Base-by-base conservation (phyloP, 2,113 vertebrate species). In the Psittacula cyanocephala region DNA sequence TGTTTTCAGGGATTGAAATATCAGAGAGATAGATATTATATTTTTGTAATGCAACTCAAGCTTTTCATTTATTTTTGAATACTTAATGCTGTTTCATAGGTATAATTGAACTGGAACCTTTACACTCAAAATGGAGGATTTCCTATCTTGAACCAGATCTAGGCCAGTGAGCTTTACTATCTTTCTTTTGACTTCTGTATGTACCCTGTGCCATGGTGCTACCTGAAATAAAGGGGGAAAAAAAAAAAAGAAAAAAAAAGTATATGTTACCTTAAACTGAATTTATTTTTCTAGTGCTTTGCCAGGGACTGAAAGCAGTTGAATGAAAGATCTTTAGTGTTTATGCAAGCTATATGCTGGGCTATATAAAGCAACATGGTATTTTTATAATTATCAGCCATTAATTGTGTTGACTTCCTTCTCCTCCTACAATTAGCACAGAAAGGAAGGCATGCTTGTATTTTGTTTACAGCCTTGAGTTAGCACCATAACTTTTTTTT, bases 341-440 rank as follows among this genome's bases (percentile, higher is more conserved):
- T 86, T 84, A 35, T 81, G 29, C 69, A 71, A 63, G 57, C 35
- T 83, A 47, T 88, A 77, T 92, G 55, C 46, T 77, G 16, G 35
- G 25, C 57, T 94, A 81, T 81, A 59, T 82, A 90, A 95, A 94
- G 69, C 64, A 78, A 95, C 47, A 44, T 2, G 16, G 18, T 74
- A 74, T 68, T 92, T 95, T 94, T 95, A 70, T 71, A 55, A 75
- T 92, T 89, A 90, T 82, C 79, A 71, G 50, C 49, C 52, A 49
- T 89, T 95, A 70, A 64, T 91, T 80, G 29, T 72, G 52, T 88
- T 94, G 31, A 88, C 78, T 94, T 95, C 91, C 81, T 92, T 47
- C 35, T 91, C 20, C 35, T 82, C 47, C 63, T 77, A 53, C 88
- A 84, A 84, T 86, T 91, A 95, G 78, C 64, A 60, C 59, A 85